Evolutionary conservation across 2,113 vertebrate species (phyloP).

Genomic region (Casuarius casuarius): DNA sequence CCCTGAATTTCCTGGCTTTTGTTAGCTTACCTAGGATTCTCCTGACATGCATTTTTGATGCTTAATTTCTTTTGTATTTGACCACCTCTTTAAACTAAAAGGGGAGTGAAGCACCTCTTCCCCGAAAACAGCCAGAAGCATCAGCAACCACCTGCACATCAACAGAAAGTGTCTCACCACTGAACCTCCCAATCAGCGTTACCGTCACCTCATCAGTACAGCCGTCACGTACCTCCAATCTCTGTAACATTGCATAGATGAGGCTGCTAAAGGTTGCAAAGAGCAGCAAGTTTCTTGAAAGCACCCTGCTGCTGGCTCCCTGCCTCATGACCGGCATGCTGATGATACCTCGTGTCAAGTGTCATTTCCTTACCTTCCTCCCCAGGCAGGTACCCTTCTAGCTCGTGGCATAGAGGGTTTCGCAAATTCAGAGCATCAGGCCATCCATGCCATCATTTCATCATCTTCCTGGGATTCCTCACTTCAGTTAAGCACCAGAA

Average conservation of each 20-base stretch:
- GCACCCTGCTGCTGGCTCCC: conserved; percentile 22
- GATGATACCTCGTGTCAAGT: neutral
- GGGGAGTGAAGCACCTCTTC: neutral
- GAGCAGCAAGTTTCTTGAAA: conserved; percentile 16
- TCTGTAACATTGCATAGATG: neutral
- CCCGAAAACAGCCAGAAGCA: neutral
- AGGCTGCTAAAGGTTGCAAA: conserved; percentile 26
- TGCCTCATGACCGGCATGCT: conserved; percentile 31
- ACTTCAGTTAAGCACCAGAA: neutral
- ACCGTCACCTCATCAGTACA: neutral
- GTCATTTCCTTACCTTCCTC: neutral
- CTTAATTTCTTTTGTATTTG: conserved; percentile 12
- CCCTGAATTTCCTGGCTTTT: neutral
- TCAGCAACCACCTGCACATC: neutral
- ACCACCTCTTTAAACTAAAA: neutral
- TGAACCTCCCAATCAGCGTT: neutral
- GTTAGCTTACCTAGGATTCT: neutral
- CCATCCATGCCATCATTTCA: accelerated
- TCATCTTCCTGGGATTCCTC: neutral
- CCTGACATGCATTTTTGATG: neutral
- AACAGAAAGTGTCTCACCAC: neutral
- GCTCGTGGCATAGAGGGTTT: neutral
- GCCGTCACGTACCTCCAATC: neutral
- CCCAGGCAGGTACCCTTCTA: neutral
- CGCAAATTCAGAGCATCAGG: neutral